A percentile compares a stretch with the other conserved stretches of the same genome.
Evolutionary conservation across 2,888 invertebrate species (phyloP).

Genomic region (Gastracanthus pulcherrimus): DNA sequence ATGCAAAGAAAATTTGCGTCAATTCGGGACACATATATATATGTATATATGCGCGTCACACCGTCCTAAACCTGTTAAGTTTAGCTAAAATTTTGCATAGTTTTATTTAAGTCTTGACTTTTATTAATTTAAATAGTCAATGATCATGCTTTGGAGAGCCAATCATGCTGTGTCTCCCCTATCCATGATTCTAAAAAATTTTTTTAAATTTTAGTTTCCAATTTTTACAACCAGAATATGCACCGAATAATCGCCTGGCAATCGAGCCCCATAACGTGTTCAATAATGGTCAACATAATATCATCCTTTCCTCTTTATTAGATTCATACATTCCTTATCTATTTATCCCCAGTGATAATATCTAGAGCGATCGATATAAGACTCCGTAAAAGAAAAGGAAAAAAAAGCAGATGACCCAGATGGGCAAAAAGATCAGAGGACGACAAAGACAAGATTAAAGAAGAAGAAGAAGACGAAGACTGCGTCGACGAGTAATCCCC

Average conservation of each 20-base stretch:
- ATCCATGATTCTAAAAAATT: too few species aligned
- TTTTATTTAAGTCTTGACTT: too few species aligned
- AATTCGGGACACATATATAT: too few species aligned
- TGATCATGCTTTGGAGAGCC: too few species aligned
- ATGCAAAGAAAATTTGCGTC: too few species aligned
- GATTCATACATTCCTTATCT: constrained; percentile 3
- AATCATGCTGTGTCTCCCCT: too few species aligned
- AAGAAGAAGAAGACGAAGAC: neutral
- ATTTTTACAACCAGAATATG: too few species aligned
- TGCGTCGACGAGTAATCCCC: constrained; percentile 47
- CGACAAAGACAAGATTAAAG: neutral
- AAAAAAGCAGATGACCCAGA: neutral
- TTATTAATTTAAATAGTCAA: too few species aligned
- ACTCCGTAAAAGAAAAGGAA: neutral
- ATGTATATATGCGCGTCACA: too few species aligned
- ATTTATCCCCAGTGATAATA: constrained; percentile 27
- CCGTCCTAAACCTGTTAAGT: too few species aligned
- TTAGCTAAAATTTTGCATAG: too few species aligned
- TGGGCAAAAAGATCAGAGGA: neutral
- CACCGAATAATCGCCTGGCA: neutral
- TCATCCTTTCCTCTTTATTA: constrained; percentile 18
- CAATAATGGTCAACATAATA: constrained; percentile 7
- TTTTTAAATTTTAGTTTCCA: too few species aligned
- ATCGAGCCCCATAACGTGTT: neutral
- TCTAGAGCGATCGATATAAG: neutral